Evolutionary conservation across 2,888 invertebrate species (phyloP), one percentile per base, ranked within the genome.

Genomic region (Cecidostiba fungosa): DNA sequence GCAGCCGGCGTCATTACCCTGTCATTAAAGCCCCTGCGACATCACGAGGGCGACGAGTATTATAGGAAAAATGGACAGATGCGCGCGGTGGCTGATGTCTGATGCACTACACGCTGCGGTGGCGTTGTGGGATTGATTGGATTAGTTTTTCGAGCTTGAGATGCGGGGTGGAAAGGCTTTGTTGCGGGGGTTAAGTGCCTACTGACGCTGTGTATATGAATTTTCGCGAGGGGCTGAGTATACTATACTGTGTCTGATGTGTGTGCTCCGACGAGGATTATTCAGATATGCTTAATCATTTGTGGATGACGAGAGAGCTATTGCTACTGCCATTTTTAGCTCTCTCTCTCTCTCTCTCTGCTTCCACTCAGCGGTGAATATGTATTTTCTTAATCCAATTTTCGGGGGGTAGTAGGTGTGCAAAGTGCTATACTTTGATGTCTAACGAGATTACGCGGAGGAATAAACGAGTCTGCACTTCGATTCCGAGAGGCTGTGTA

Each of bases 71-170:
- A 43, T 36, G 39, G n/a, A 62, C 82, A 77, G 76, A 82, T 77
- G 82, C 19, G 54, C 70, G 82, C 19, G 54, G 29, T 39, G 80
- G 54, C 23, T 29, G 80, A 50, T 36, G 54, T 1, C 0, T 59
- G 54, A 43, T 43, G 43, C 43, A 43, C 43, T 43, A 10, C n/a
- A 3, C 4, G 3, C 47, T 47, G 19, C 8, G 26, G 12, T 43
- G 43, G 29, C 36, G 29, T 26, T 66, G 66, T 77, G 62, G 39
- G 59, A 66, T 62, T 62, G 43, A 83, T 83, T 77, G 83, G 72
- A 83, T 83, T 83, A 83, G 77, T 26, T 70, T 83, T 59, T 50
- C 39, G 54, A 29, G 72, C 8, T n/a, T n/a, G 14, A 66, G 66
- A 66, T 66, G 66, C 66, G 66, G 26, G 66, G 66, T 66, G 70